phyloP scores from a whole-genome alignment of 2,888 invertebrate genomes.

The Metellina segmentata region DNA sequence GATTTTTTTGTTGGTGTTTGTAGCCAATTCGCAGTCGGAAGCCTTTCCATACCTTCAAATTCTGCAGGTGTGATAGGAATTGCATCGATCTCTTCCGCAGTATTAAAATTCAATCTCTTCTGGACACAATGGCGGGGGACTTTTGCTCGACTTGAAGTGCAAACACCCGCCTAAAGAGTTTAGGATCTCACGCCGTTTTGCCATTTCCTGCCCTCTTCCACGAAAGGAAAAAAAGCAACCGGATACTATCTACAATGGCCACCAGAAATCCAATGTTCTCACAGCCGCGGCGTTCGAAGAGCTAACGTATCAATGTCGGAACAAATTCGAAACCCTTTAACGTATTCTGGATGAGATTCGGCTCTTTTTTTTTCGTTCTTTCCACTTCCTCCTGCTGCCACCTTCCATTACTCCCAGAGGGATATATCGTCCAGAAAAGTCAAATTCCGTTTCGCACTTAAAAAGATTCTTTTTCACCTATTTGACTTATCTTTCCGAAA shows the following conservation, averaged over 20 bases:
- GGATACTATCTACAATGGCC: conserved; percentile 5
- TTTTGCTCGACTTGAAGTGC: conserved; percentile 37
- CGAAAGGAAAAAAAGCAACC: conserved; percentile 4
- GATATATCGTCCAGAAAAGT: conserved; percentile 51
- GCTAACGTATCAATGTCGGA: conserved; percentile 33
- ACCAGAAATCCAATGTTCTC: neutral
- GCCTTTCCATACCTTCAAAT: too few relatives aligned
- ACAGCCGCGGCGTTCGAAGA: neutral
- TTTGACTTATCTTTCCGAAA: conserved; percentile 35
- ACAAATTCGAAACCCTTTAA: conserved; percentile 56
- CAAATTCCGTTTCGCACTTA: conserved; percentile 63
- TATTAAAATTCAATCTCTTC: conserved; percentile 8
- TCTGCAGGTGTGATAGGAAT: too few relatives aligned
- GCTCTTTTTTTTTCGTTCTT: neutral
- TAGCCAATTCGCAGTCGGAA: too few relatives aligned
- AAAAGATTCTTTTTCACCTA: conserved; percentile 62
- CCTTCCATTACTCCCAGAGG: conserved; percentile 30
- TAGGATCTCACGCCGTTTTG: conserved; percentile 23
- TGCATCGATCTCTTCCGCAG: too few relatives aligned
- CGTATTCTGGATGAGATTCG: neutral
- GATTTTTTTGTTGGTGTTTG: too few relatives aligned
- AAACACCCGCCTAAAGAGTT: conserved; percentile 44
- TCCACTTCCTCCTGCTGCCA: conserved; percentile 51
- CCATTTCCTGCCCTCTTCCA: conserved; percentile 43
- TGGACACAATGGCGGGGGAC: neutral